phyloP scores from a whole-genome alignment of 2,113 vertebrate genomes.

The Entelurus aequoreus region DNA sequence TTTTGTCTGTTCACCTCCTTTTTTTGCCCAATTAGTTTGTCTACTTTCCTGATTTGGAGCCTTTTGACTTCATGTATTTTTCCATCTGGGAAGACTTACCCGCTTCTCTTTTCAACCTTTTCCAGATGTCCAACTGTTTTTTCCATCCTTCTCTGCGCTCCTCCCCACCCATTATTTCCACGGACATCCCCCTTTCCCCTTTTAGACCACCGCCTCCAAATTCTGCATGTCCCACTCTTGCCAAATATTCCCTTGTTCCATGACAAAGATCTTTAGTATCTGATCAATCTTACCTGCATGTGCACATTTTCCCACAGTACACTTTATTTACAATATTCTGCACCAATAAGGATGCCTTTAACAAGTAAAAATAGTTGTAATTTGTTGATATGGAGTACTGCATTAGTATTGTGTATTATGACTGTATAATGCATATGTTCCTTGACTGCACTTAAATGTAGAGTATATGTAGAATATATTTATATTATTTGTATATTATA shows the following conservation, averaged over 20 bases:
- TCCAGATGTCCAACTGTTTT: slow-evolving; percentile 65
- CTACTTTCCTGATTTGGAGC: slow-evolving; percentile 2
- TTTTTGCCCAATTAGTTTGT: not conserved
- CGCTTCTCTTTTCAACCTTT: slow-evolving; percentile 43
- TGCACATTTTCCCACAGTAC: not conserved
- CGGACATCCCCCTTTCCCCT: slow-evolving; percentile 11
- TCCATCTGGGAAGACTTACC: slow-evolving; percentile 3
- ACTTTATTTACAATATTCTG: no score
- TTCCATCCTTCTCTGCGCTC: slow-evolving; percentile 16
- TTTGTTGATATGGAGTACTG: no score
- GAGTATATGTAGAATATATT: no score
- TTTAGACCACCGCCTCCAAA: slow-evolving; percentile 14
- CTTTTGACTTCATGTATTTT: slow-evolving; percentile 2
- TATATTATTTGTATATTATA: no score
- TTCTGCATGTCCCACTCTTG: slow-evolving; percentile 6
- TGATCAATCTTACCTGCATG: not conserved
- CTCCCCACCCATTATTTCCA: slow-evolving; percentile 28
- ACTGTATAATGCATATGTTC: no score
- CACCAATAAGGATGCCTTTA: no score
- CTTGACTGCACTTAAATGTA: no score
- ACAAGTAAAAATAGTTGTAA: not conserved
- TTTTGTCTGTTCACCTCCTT: not conserved
- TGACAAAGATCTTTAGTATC: not conserved
- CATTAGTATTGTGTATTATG: no score
- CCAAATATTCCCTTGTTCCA: slow-evolving; percentile 21